A percentile compares a stretch with the other conserved stretches of the same genome.
phyloP scores from a whole-genome alignment of 2,797 vertebrate species.

The Cephalopachus bancanus region DNA sequence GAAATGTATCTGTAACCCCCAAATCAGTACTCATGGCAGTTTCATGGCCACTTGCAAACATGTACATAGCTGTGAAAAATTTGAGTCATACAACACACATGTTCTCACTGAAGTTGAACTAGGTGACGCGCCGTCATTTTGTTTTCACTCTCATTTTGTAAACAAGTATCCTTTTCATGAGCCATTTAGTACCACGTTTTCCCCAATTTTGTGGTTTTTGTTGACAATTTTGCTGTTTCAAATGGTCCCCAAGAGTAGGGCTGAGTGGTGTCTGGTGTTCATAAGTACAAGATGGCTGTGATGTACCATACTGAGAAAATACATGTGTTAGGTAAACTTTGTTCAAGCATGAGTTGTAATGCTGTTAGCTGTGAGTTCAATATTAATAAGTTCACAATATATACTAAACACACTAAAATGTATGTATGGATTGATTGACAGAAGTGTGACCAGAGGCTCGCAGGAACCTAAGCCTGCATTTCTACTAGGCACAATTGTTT shows the following conservation, averaged over 20 bases:
- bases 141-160: background rate
- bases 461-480: background rate
- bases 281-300: background rate
- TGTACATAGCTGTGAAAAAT: background rate
- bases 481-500: background rate
- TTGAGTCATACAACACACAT: accelerated
- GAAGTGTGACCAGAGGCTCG: background rate
- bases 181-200: background rate
- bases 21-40: background rate
- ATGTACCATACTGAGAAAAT: background rate
- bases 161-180: background rate
- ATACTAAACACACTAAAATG: background rate
- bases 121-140: background rate
- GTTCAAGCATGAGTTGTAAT: accelerated
- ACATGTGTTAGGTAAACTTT: background rate
- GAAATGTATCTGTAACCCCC: background rate
- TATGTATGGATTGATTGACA: background rate
- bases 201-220: background rate
- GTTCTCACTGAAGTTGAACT: background rate
- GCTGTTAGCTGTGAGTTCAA: background rate
- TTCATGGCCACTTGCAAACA: background rate
- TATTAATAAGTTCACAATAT: background rate
- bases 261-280: background rate
- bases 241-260: background rate
- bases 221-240: background rate